phyloP scores from a whole-genome alignment of 2,113 vertebrate genomes.

The Microtus ochrogaster region DNA sequence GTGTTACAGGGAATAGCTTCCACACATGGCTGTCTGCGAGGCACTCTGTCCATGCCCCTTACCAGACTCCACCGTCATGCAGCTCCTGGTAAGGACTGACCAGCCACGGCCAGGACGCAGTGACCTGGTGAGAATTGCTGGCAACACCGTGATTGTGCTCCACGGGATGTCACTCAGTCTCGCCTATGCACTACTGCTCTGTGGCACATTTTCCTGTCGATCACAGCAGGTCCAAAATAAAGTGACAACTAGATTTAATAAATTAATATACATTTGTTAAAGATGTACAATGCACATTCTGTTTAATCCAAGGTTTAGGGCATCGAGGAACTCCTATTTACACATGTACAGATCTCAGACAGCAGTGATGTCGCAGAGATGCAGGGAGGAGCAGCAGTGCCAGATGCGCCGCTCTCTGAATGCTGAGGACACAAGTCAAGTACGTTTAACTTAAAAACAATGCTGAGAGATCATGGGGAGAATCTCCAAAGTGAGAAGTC shows the following conservation, averaged over 20 bases:
- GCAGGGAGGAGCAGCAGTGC: slow-evolving; percentile 83
- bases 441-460: slow-evolving; percentile 81
- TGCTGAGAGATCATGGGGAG: slow-evolving; percentile 85
- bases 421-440: slow-evolving; percentile 85
- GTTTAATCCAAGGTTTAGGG: slow-evolving; percentile 90
- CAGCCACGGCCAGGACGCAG: slow-evolving; percentile 69
- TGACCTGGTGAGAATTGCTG: slow-evolving; percentile 75
- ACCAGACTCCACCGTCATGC: slow-evolving; percentile 78
- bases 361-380: slow-evolving; percentile 87
- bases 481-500: slow-evolving; percentile 85
- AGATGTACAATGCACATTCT: slow-evolving; percentile 97
- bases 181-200: slow-evolving; percentile 82
- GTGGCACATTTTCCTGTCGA: slow-evolving; percentile 87
- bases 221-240: slow-evolving; percentile 92
- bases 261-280: slow-evolving; percentile 97
- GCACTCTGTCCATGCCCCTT: slow-evolving; percentile 81
- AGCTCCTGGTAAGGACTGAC: slow-evolving; percentile 70
- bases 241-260: slow-evolving; percentile 99
- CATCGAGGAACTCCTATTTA: slow-evolving; percentile 92
- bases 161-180: slow-evolving; percentile 74
- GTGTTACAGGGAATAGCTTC: slow-evolving; percentile 87
- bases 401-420: slow-evolving; percentile 82
- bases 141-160: slow-evolving; percentile 74
- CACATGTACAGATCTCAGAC: slow-evolving; percentile 95
- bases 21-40: slow-evolving; percentile 83